These are phyloP conservation scores for Halictus quadricinctus DNA, from an alignment of 2,888 invertebrate species.

Conservation along the genomic window DNA sequence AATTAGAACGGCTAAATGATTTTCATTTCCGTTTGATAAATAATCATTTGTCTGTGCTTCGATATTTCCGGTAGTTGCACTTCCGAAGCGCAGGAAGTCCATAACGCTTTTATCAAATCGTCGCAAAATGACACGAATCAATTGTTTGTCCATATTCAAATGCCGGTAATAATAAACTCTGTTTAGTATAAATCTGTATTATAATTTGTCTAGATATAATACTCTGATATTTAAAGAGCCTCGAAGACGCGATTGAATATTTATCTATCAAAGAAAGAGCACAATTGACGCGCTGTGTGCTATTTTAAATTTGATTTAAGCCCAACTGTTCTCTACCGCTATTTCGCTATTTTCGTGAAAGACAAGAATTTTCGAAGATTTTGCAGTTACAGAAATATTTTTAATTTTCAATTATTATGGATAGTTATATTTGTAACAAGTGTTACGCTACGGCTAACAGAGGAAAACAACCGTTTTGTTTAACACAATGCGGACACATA, in stretches of 20 bases:
- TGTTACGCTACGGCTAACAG: slow-evolving; percentile 42
- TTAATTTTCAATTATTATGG: slow-evolving; percentile 38
- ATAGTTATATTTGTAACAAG: slow-evolving; percentile 62
- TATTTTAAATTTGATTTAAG: background rate
- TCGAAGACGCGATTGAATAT: background rate
- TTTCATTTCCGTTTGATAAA: slow-evolving; percentile 12
- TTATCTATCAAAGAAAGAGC: background rate
- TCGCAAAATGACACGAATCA: background rate
- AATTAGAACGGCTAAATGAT: background rate
- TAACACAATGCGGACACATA: slow-evolving; percentile 67
- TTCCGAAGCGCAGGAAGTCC: slow-evolving; percentile 12
- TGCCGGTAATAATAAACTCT: background rate
- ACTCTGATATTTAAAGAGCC: background rate
- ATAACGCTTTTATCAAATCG: background rate
- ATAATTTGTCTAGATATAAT: background rate
- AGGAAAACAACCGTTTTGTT: slow-evolving; percentile 57
- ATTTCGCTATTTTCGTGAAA: background rate
- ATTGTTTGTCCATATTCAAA: background rate
- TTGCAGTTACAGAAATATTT: background rate
- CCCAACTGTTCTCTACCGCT: background rate
- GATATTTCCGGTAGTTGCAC: slow-evolving; percentile 14
- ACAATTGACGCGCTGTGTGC: background rate
- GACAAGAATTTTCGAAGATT: background rate
- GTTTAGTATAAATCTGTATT: background rate
- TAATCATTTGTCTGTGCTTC: background rate